Evolutionary conservation across 2,888 invertebrate species (phyloP), one percentile per base, ranked within the genome.

Genomic region (Mylabris sibirica): DNA sequence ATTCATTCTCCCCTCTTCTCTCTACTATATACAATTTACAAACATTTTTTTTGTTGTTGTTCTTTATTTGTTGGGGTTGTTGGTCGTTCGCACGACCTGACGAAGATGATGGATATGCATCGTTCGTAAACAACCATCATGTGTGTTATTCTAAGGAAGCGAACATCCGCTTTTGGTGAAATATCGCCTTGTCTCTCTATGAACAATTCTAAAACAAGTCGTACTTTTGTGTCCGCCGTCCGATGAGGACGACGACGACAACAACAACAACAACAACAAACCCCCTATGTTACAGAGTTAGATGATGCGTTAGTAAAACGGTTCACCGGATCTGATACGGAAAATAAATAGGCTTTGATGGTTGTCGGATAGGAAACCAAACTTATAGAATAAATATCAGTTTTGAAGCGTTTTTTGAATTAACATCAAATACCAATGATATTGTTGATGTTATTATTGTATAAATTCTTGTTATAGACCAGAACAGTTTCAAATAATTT

Each of bases 121-220:
- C 63, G 73, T 78, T 73, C 72, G 76, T 80, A 81, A 82, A 82
- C 82, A 82, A 80, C 79, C 77, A 79, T 81, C 82, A 81, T 82
- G 82, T 84, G 83, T 84, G 83, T 83, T 82, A 82, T 84, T 82
- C 82, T 82, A 83, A 84, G 84, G 84, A 84, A 84, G 84, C 83
- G 80, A 76, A 83, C 84, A 84, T 84, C 84, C 84, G 84, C 81
- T 77, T 81, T 79, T 81, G 77, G 82, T 84, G 84, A 84, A 84
- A 84, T 84, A 84, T 84, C 81, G 83, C 81, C 84, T 82, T 80
- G 81, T 82, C 82, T 82, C 82, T 81, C 79, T 75, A 73, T 69
- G 79, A 82, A 82, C 83, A 83, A 82, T 83, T 76, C 82, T 79
- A 80, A 20, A 81, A 82, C 83, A 83, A 84, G 81, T 82, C 82